Base-by-base conservation (phyloP, 2,888 invertebrate species). In the Terebella lapidaria region DNA sequence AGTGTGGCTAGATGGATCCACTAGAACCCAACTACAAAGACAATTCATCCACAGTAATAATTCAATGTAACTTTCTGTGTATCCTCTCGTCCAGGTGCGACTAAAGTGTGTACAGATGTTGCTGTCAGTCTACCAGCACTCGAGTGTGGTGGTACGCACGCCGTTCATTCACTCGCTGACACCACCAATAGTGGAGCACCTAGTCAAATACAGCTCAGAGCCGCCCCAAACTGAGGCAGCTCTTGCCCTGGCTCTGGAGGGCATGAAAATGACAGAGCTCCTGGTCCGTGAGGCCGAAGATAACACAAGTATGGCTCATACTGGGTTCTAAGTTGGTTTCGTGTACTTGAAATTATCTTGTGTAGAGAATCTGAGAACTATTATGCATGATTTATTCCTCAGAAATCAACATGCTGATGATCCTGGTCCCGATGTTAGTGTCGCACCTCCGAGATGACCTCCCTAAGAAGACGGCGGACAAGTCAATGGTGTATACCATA, bases 321-420 rank as follows among this genome's bases (percentile, higher is more conserved):
- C n/a, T n/a, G n/a, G n/a, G n/a, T n/a, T n/a, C n/a, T n/a, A n/a
- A n/a, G n/a, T n/a, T n/a, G n/a, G n/a, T n/a, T n/a, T n/a, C n/a
- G n/a, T n/a, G n/a, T n/a, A n/a, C n/a, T n/a, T n/a, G n/a, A n/a
- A n/a, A n/a, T n/a, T n/a, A n/a, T n/a, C n/a, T n/a, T n/a, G n/a
- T n/a, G n/a, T n/a, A n/a, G n/a, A n/a, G n/a, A n/a, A n/a, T n/a
- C n/a, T n/a, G n/a, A n/a, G n/a, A n/a, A n/a, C n/a, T n/a, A n/a
- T n/a, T n/a, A n/a, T n/a, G n/a, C n/a, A n/a, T n/a, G n/a, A n/a
- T n/a, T n/a, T n/a, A n/a, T 64, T 49, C 77, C 74, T 3, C 82
- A 95, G 95, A 93, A 74, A 88, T 92, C 70, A 90, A 93, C 78
- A 87, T 97, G 86, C 83, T 96, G 57, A 89, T 90, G 68, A 84